Evolutionary conservation across 2,113 vertebrate species (phyloP).

Genomic region (Thymallus thymallus): DNA sequence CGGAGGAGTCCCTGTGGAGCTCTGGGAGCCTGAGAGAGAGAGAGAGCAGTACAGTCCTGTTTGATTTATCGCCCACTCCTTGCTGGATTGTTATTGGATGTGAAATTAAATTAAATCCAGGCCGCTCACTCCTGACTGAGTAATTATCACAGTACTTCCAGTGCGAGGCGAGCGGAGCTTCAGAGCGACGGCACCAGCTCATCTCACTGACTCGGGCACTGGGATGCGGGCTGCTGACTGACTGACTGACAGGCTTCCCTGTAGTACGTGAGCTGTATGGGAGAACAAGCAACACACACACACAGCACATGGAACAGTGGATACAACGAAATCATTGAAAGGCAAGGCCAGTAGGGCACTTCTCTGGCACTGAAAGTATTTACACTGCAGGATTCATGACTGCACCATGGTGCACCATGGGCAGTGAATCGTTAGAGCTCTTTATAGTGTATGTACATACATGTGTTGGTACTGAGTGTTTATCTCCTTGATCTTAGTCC

Average conservation of each 20-base stretch:
- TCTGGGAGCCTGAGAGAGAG: slow-evolving; percentile 11
- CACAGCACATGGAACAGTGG: slow-evolving; percentile 20
- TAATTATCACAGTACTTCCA: slow-evolving; percentile 62
- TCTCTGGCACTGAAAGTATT: no score
- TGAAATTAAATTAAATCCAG: slow-evolving; percentile 59
- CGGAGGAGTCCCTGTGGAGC: slow-evolving; percentile 9
- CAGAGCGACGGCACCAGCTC: not conserved
- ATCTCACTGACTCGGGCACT: no score
- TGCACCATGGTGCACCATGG: no score
- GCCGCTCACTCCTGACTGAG: slow-evolving; percentile 47
- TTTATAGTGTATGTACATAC: no score
- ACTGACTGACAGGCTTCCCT: slow-evolving; percentile 42
- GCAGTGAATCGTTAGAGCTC: no score
- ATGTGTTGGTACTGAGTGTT: no score
- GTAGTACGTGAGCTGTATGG: slow-evolving; percentile 18
- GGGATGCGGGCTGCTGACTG: slow-evolving; percentile 10
- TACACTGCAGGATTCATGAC: no score
- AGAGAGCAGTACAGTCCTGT: slow-evolving; percentile 8
- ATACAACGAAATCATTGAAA: slow-evolving; percentile 1
- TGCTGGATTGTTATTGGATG: slow-evolving; percentile 46
- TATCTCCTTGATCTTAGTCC: no score
- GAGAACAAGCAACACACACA: slow-evolving; percentile 8
- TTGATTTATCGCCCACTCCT: slow-evolving; percentile 44
- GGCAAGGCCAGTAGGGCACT: no score
- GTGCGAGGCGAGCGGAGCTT: slow-evolving; percentile 21